Percentiles rank a stretch among this genome's conserved stretches.
phyloP scores from a whole-genome alignment of 1,140 invertebrate species.

The Bombus polaris region DNA sequence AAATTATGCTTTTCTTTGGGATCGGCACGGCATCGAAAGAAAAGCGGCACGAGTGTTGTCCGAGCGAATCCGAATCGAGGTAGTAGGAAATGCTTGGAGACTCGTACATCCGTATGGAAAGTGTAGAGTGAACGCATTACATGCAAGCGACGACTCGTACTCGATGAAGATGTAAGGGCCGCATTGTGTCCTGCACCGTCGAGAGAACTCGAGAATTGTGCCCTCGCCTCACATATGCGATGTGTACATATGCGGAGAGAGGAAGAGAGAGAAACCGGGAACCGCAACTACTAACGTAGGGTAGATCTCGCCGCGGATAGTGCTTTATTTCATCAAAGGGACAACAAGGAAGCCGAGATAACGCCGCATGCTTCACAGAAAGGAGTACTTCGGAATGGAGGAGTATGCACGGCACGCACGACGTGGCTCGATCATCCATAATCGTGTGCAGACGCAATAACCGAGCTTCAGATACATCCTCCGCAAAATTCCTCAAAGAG shows the following conservation, averaged over 20 bases:
- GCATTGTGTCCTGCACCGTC: slow-evolving; percentile 60
- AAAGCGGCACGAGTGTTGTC: neutral
- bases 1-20: neutral
- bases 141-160: slow-evolving; percentile 63
- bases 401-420: slow-evolving; percentile 56
- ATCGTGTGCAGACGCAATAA: slow-evolving; percentile 36
- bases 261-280: slow-evolving; percentile 22
- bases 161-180: slow-evolving; percentile 64
- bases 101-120: slow-evolving; percentile 41
- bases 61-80: neutral
- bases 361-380: slow-evolving; percentile 51
- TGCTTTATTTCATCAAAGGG: slow-evolving; percentile 71
- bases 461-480: slow-evolving; percentile 50
- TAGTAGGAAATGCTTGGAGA: slow-evolving; percentile 23
- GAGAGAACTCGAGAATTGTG: slow-evolving; percentile 42
- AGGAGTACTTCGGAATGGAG: slow-evolving; percentile 31
- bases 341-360: slow-evolving; percentile 69
- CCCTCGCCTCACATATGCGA: too few species aligned
- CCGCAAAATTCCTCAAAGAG: slow-evolving; percentile 33
- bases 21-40: neutral
- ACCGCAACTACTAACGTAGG: slow-evolving; percentile 65
- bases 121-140: slow-evolving; percentile 57
- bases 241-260: neutral
- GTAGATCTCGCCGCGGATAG: slow-evolving; percentile 69
- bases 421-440: slow-evolving; percentile 61